Base-by-base conservation (phyloP, 1,140 invertebrate genomes). In the Drosophila persimilis region DNA sequence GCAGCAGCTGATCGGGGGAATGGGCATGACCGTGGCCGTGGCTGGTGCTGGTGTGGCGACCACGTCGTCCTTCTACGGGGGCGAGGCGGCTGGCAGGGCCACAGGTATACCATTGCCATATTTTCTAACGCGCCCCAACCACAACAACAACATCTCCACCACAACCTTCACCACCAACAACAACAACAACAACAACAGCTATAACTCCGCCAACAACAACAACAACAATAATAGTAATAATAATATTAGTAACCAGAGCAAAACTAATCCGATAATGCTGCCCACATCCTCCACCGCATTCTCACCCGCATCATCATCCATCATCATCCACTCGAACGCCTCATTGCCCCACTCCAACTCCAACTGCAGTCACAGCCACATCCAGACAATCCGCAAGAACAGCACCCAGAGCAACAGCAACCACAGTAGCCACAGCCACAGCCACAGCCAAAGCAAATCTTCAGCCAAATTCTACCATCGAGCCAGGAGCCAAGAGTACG, bases 31-130 rank as follows among this genome's bases (percentile, higher is more conserved):
- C 48, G 45, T 45, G 20, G 54, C 45, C 15, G 35, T 53, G 48
- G 24, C 29, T 47, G 46, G 39, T 35, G 9, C 44, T 9, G 44
- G 24, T 22, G 54, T 60, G 43, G 35, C 11, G 35, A 39, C 11
- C 35, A 39, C 11, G 3, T 39, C 35, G 11, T 13, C 35, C 11
- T 13, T 39, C 11, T 39, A 39, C 13, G 58, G 41, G 47, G 60
- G 62, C 63, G 17, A 52, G 71, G 29, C 56, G 59, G 67, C 64
- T 73, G 65, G 76, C 56, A 44, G 57, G 51, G 70, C 55, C 22
- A 61, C 78, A 88, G 83, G 83, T 88, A 88, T 88, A 63, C 72
- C 75, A 64, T 76, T 88, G 63, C 72, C 75, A 64, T 76, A 71
- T 88, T 73, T 79, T 59, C 60, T 73, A 83, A 57, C 74, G 83